Percentiles rank a stretch among this genome's conserved stretches.
phyloP scores from a whole-genome alignment of 2,113 vertebrate genomes.

The Nannospalax galili region DNA sequence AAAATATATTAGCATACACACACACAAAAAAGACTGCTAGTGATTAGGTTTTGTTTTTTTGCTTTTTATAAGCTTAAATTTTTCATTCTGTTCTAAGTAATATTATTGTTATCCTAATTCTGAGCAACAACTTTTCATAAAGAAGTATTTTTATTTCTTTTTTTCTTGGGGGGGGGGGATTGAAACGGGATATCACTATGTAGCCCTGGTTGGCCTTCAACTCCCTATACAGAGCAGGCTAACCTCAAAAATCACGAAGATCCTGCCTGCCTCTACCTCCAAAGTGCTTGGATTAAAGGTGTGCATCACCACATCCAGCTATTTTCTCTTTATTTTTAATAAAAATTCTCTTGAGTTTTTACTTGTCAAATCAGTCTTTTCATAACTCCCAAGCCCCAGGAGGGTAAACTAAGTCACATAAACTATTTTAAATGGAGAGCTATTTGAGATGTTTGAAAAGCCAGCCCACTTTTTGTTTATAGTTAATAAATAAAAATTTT shows the following conservation, averaged over 20 bases:
- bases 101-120: background rate
- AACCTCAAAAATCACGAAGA: too few relatives aligned
- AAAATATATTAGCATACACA: too few relatives aligned
- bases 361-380: background rate
- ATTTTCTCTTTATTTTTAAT: slow-evolving; percentile 9
- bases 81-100: background rate
- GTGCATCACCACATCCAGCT: too few relatives aligned
- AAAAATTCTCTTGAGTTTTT: background rate
- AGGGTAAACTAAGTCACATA: background rate
- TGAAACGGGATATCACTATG: too few relatives aligned
- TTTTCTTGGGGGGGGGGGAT: too few relatives aligned
- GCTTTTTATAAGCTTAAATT: background rate
- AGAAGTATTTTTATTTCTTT: too few relatives aligned
- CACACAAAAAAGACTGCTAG: slow-evolving; percentile 13
- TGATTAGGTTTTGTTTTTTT: background rate
- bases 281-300: background rate
- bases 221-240: too few relatives aligned
- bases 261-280: background rate
- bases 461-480: background rate
- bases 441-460: background rate
- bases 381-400: background rate
- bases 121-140: background rate
- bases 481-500: slow-evolving; percentile 27
- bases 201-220: too few relatives aligned
- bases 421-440: background rate